Conservation (phyloP, 2,113 vertebrate genomes). For the Empidonax traillii region DNA sequence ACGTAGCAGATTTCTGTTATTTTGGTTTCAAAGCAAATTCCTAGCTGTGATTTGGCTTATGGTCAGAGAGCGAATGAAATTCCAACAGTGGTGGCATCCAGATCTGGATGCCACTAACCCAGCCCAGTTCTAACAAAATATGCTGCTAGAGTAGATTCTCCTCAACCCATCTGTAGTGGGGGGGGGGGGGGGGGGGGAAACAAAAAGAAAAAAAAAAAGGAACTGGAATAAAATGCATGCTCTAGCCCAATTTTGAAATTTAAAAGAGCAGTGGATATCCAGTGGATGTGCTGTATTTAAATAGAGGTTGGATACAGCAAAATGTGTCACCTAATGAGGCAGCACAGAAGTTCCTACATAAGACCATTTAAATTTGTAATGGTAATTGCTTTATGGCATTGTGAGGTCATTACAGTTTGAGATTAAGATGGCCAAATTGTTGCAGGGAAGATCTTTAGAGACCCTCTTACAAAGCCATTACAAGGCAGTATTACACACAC, state of each 20-base stretch:
- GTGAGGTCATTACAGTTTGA: conserved; percentile 71
- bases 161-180: neutral
- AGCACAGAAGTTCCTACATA: conserved; percentile 66
- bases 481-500: neutral
- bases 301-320: conserved; percentile 11
- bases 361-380: conserved; percentile 70
- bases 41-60: conserved; percentile 43
- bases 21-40: conserved; percentile 46
- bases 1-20: neutral
- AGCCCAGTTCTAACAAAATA: conserved; percentile 3
- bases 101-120: neutral
- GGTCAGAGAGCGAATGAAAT: conserved; percentile 16
- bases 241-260: neutral
- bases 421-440: conserved; percentile 67
- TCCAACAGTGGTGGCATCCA: conserved; percentile 12
- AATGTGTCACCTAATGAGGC: conserved; percentile 71
- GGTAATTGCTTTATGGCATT: conserved; percentile 72
- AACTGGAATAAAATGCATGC: conserved; percentile 2
- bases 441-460: conserved; percentile 64
- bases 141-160: neutral
- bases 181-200: too few species aligned
- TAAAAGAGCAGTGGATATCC: neutral
- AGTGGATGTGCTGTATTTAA: conserved; percentile 25
- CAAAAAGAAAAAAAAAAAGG: neutral
- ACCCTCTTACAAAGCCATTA: conserved; percentile 50